phyloP scores from a whole-genome alignment of 2,888 invertebrate genomes.

The Anodontia alba region DNA sequence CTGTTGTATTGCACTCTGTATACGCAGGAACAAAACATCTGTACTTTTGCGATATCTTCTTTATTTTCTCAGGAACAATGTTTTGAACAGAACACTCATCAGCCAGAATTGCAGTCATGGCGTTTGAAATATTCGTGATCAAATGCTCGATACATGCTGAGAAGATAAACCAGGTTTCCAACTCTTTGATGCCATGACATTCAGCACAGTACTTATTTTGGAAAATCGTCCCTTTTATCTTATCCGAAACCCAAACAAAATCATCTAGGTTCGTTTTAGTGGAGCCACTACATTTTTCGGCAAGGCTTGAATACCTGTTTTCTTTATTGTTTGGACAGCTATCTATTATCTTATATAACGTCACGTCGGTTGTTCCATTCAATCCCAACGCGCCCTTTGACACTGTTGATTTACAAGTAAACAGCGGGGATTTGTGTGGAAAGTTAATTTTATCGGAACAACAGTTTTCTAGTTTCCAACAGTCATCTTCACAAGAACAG shows the following conservation, averaged over 20 bases:
- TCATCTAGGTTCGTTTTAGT: not conserved
- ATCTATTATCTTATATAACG: not conserved
- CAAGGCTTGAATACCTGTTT: not conserved
- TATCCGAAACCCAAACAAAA: not conserved
- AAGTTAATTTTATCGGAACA: not conserved
- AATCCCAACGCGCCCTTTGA: no score
- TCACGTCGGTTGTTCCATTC: not conserved
- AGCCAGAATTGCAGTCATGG: not conserved
- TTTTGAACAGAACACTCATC: not conserved
- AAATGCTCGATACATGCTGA: not conserved
- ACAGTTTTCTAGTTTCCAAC: not conserved
- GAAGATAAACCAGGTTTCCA: not conserved
- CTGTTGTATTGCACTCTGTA: not conserved
- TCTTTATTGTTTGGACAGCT: not conserved
- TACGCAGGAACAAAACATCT: not conserved
- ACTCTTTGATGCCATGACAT: not conserved
- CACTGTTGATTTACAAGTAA: not conserved
- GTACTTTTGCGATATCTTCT: not conserved
- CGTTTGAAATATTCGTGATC: not conserved
- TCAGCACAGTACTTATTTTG: not conserved
- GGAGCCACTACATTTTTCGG: not conserved
- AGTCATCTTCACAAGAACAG: not conserved
- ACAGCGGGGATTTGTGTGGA: no score
- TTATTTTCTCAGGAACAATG: not conserved
- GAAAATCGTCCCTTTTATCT: not conserved